Evolutionary conservation across 2,113 vertebrate genomes (phyloP), one percentile per base, ranked within the genome.

Genomic region (Larimichthys polyactis): DNA sequence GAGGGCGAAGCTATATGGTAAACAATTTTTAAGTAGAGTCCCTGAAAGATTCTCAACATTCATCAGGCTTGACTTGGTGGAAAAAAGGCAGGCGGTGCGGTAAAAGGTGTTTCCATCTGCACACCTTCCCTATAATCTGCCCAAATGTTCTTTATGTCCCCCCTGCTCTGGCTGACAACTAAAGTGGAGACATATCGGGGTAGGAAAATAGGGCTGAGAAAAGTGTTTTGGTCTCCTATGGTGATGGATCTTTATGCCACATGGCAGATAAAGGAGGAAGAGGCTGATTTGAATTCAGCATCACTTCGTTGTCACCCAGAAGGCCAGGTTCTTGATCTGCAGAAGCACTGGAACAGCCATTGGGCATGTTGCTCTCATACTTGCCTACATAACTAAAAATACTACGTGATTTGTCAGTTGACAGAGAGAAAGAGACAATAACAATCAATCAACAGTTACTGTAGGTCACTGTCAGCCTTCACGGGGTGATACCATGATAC

Each of bases 111-210:
- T 88, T 88, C 79, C 73, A 90, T 85, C 89, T 79, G 67, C 81
- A 32, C 82, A 27, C 65, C 78, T 87, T 84, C 88, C 77, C 88
- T 92, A 87, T 92, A 94, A 92, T 93, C 93, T 90, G 51, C 79
- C 69, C 65, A 49, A 81, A 68, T 87, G 76, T 82, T 82, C 74
- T 87, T 89, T 83, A 86, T 88, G 27, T 80, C 71, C 55, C 79
- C 69, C 65, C 73, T 62, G 52, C 66, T 83, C 70, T 68, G 82
- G 75, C 75, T 92, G 92, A 93, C 93, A 94, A 71, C 90, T 91
- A 91, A 93, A 93, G 88, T 91, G 91, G 87, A 78, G 82, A 20
- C 83, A 75, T 78, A 82, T 29, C 24, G 62, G 49, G 49, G 71
- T 20, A 78, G 72, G 84, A 90, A 82, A 91, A 90, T 91, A n/a